Evolutionary conservation across 2,888 invertebrate species (phyloP), one percentile per base, ranked within the genome.

Genomic region (Sericinus montela): DNA sequence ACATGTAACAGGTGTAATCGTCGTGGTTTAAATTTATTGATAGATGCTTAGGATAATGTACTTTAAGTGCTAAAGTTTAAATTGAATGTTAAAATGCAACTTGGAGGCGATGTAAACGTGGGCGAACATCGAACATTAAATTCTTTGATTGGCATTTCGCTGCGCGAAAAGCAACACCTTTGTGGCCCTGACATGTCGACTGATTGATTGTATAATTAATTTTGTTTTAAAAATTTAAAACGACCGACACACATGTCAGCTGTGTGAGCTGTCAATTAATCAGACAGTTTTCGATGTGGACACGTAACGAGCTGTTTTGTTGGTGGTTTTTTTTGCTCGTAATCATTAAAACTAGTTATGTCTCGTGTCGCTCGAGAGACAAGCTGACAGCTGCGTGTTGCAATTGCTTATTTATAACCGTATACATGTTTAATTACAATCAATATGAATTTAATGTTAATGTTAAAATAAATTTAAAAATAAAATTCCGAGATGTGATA

Each of bases 191-290:
- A 80, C 83, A 78, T 73, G 77, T 77, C 77, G 64, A 71, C 72
- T 78, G 83, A 84, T 84, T 85, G 84, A 86, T 85, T 85, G 84
- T 81, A 84, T 85, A 84, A 85, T 86, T 86, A 86, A 86, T 86
- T 86, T 79, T 74, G 72, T 81, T 82, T 80, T 75, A 77, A 35
- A 19, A 80, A 80, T 80, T 80, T 72, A 78, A 79, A 77, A 72
- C 71, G 69, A 67, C 72, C 71, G 74, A 73, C 74, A 45, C 71
- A 67, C 69, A 67, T 74, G 77, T 75, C 76, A 70, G 73, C 62
- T 71, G 75, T 76, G 71, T 69, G 73, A 74, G 73, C 82, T 83
- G 86, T 85, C 86, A 85, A 85, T 87, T 85, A 84, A 83, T 80
- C 73, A 71, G 83, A 85, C 85, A 79, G 73, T 70, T 75, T 71